A percentile compares a stretch with the other conserved stretches of the same genome.
Evolutionary conservation across 2,797 vertebrate genomes (phyloP).

Genomic region (Triplophysa yarkandensis): DNA sequence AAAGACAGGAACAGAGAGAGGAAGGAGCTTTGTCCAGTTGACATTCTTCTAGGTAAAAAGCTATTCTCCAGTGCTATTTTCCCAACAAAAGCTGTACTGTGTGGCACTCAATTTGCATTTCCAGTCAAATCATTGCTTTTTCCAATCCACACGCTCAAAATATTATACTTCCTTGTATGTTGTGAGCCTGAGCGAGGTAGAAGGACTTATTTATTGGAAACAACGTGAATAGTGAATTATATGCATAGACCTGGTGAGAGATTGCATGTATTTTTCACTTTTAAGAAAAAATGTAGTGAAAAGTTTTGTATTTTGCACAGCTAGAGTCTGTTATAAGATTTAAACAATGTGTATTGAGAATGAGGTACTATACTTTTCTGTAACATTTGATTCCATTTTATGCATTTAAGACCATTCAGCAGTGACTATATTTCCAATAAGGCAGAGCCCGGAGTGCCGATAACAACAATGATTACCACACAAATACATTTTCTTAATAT

Average conservation of each 20-base stretch:
- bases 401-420: neutral
- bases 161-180: neutral
- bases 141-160: neutral
- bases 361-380: neutral
- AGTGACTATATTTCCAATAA: neutral
- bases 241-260: neutral
- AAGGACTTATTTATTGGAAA: slow-evolving; percentile 2
- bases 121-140: slow-evolving; percentile 15
- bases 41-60: neutral
- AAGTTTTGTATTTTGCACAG: neutral
- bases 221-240: neutral
- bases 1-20: slow-evolving; percentile 15
- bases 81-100: slow-evolving; percentile 58
- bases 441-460: neutral
- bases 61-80: slow-evolving; percentile 34
- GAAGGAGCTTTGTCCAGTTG: slow-evolving; percentile 29
- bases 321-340: neutral
- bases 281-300: neutral
- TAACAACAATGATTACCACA: too few species aligned
- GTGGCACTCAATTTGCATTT: slow-evolving; percentile 38
- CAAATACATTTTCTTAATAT: neutral
- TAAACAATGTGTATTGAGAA: neutral
- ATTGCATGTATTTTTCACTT: neutral
- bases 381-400: too few species aligned
- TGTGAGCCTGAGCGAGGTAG: neutral